phyloP scores from a whole-genome alignment of 2,113 vertebrate species.

The Brienomyrus brachyistius region DNA sequence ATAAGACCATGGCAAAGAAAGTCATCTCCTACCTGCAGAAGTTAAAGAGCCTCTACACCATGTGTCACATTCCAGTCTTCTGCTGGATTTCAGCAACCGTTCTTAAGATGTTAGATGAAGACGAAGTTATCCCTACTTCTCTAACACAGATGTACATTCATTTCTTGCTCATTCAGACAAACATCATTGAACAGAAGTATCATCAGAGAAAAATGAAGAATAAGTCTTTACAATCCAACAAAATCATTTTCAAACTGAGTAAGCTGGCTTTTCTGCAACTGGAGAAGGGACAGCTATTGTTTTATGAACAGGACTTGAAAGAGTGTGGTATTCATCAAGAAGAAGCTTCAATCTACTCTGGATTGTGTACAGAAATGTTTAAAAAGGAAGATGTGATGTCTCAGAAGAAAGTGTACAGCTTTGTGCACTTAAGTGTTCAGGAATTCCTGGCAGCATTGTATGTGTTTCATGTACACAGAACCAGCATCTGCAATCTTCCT shows the following conservation, averaged over 20 bases:
- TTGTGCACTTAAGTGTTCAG: constrained; percentile 30
- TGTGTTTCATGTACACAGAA: constrained; percentile 16
- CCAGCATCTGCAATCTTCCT: not conserved
- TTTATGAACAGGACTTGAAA: constrained; percentile 4
- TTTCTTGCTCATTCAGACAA: constrained; percentile 8
- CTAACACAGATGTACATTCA: constrained; percentile 6
- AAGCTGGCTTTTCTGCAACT: not conserved
- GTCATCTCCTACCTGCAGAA: not conserved
- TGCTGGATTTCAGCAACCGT: constrained; percentile 9
- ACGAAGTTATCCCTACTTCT: not conserved
- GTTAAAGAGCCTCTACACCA: not conserved
- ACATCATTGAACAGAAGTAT: not conserved
- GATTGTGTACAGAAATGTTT: constrained; percentile 10
- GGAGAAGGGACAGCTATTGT: not conserved
- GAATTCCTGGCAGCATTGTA: constrained; percentile 31
- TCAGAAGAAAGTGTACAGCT: constrained; percentile 20
- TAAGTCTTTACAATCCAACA: not conserved
- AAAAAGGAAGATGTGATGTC: constrained; percentile 14
- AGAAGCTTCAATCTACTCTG: constrained; percentile 1
- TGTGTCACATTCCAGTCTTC: constrained; percentile 13
- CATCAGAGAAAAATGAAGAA: not conserved
- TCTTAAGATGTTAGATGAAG: not conserved
- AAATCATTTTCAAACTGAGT: not conserved
- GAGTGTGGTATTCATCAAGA: not conserved
- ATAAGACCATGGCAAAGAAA: not conserved